Base-by-base conservation (phyloP, 2,797 vertebrate species). In the Platalea minor region DNA sequence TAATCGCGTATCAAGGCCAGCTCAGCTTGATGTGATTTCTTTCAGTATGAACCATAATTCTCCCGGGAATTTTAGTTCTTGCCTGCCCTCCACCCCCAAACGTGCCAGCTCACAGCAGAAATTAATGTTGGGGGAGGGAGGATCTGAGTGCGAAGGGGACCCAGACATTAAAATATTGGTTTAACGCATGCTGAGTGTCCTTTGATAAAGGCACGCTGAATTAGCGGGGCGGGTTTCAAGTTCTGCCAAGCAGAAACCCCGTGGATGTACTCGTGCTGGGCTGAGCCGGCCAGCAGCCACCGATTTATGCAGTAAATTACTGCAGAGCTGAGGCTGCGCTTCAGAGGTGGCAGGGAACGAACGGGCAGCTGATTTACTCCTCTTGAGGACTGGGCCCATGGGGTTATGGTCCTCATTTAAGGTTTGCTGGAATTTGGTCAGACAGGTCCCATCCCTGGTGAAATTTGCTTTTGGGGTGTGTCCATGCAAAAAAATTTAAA, bases 381-480 rank as follows among this genome's bases (percentile, higher is more conserved):
- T 82, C 31, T 17, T 35, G 60, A 91, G 39, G 64, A 33, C 85
- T 20, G 93, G 68, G 60, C 73, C 73, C 37, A 5, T 48, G 48
- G 45, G 37, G 25, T 31, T 21, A 19, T 0, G 25, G 54, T 57
- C 46, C 48, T 88, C 25, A 3, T 46, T 60, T 65, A 26, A 73
- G 8, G 17, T 57, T 80, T 91, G 61, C 68, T 93, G 95, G 92
- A 70, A 77, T 89, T 80, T 63, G 48, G 48, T 70, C 43, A 23
- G 57, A 93, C 46, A 88, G 67, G 43, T 91, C 69, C 82, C 59
- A 43, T 7, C 86, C 87, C 51, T 25, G 23, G 17, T 86, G 54
- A 88, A 59, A 88, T 95, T 96, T 95, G 74, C 56, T 93, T 91
- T 89, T 70, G 77, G 83, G 93, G 89, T 83, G 89, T 83, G 93